These are phyloP conservation scores for Periplaneta americana DNA, from an alignment of 1,140 invertebrate species.

Conservation along the genomic window DNA sequence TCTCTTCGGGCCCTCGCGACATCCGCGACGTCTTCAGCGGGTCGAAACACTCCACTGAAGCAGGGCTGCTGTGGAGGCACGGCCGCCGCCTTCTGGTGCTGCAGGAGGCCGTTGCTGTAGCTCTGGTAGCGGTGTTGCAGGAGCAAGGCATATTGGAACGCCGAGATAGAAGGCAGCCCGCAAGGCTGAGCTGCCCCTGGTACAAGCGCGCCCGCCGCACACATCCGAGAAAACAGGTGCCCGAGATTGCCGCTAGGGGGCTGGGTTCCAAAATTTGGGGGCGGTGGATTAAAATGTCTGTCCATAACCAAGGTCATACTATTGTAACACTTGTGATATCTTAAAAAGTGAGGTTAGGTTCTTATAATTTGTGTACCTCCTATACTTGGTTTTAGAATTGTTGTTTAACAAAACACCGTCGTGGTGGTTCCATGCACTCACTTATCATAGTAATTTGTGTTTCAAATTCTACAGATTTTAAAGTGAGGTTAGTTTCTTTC, in stretches of 20 bases:
- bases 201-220: neutral
- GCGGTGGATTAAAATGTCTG: neutral
- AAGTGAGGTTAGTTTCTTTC: no score
- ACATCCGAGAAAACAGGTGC: neutral
- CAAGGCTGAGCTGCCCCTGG: neutral
- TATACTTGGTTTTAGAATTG: no score
- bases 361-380: no score
- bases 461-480: no score
- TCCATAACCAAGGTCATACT: slow-evolving; percentile 6
- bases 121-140: slow-evolving; percentile 15
- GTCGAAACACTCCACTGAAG: neutral
- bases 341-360: no score
- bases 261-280: neutral
- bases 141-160: slow-evolving; percentile 15
- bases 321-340: neutral
- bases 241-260: neutral
- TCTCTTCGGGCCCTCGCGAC: neutral
- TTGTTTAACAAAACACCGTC: no score
- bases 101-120: neutral
- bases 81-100: neutral
- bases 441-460: no score
- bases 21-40: neutral
- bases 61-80: neutral
- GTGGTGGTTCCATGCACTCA: no score
- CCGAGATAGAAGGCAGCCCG: neutral